Evolutionary conservation across 2,888 invertebrate species (phyloP).

Genomic region (Morpho achilles): DNA sequence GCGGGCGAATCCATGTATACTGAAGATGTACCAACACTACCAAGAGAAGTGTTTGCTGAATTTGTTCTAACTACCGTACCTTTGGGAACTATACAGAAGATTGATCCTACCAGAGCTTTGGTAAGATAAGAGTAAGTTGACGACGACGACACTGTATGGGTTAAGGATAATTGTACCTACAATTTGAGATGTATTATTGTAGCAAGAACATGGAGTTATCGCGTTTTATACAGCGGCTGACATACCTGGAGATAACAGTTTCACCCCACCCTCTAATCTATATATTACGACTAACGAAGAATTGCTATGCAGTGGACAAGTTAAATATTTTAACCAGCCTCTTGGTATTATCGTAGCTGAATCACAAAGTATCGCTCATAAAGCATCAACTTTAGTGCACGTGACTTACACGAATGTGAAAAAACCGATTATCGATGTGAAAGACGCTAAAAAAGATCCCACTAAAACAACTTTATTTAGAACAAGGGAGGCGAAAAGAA

Average conservation of each 20-base stretch:
- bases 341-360: conserved; percentile 77
- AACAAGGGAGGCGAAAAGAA: conserved; percentile 37
- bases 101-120: conserved; percentile 81
- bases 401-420: conserved; percentile 67
- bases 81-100: conserved; percentile 73
- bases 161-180: background rate
- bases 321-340: conserved; percentile 50
- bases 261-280: conserved; percentile 43
- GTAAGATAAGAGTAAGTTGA: conserved; percentile 47
- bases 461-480: conserved; percentile 31
- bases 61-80: conserved; percentile 76
- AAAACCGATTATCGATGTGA: conserved; percentile 44
- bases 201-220: conserved; percentile 81
- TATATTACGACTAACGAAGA: conserved; percentile 48
- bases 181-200: conserved; percentile 29
- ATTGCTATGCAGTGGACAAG: conserved; percentile 47
- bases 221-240: conserved; percentile 81
- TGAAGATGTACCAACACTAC: conserved; percentile 78
- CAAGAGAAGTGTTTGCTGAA: conserved; percentile 82
- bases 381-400: conserved; percentile 76
- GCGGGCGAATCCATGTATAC: conserved; percentile 84
- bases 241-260: conserved; percentile 83
- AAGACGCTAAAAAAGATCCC: conserved; percentile 36
- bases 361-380: conserved; percentile 68
- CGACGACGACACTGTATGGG: too few species aligned